Evolutionary conservation across 2,113 vertebrate species (phyloP).

Genomic region (Fregata magnificens): DNA sequence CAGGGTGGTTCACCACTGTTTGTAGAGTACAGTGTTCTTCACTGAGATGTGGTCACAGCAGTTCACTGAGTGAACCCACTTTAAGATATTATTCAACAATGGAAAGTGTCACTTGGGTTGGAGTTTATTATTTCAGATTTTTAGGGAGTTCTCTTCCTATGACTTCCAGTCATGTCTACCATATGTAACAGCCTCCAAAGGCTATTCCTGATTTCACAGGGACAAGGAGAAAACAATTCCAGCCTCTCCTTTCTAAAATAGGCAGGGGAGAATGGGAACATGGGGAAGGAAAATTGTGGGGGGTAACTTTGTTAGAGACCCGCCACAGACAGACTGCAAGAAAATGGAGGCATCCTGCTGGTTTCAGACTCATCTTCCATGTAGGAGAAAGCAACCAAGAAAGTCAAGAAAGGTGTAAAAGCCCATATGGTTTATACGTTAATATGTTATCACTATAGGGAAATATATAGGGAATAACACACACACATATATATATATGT

Average conservation of each 20-base stretch:
- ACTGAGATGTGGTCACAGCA: neutral
- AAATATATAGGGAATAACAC: too few species aligned
- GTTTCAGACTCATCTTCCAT: neutral
- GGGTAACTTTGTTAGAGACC: neutral
- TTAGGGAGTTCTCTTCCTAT: accelerated
- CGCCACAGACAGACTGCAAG: neutral
- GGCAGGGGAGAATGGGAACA: neutral
- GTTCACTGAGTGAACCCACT: neutral
- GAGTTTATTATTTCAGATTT: neutral
- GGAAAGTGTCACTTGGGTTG: neutral
- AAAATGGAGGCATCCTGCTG: neutral
- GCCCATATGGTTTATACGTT: neutral
- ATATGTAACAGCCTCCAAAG: neutral
- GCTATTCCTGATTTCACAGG: neutral
- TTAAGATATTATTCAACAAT: neutral
- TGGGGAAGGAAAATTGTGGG: neutral
- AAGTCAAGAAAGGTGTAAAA: neutral
- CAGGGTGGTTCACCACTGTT: neutral
- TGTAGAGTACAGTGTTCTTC: neutral
- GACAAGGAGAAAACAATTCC: neutral
- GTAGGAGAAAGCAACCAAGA: neutral
- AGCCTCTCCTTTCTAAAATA: neutral
- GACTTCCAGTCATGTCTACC: neutral
- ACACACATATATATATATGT: too few species aligned
- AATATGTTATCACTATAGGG: too few species aligned